Percentiles rank a stretch among this genome's conserved stretches.
phyloP scores from a whole-genome alignment of 2,797 vertebrate genomes.

The Coregonus suidteri region DNA sequence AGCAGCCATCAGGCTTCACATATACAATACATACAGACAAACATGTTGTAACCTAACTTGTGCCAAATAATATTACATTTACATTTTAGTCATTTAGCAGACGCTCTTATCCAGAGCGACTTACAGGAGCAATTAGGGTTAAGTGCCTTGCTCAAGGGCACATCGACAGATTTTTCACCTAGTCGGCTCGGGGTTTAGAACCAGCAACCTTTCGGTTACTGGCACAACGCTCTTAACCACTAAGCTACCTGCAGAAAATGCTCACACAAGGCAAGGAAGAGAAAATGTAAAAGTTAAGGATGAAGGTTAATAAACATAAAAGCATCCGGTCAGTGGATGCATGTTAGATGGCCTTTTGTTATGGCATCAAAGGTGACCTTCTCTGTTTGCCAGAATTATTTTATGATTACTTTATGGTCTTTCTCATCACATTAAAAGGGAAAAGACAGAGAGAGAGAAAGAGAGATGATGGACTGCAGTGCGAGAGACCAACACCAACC shows the following conservation, averaged over 20 bases:
- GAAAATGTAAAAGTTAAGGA: constrained; percentile 23
- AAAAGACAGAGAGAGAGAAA: constrained; percentile 4
- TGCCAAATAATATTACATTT: constrained; percentile 10
- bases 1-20: constrained; percentile 10
- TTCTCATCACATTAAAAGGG: constrained; percentile 44
- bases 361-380: constrained; percentile 54
- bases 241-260: constrained; percentile 3
- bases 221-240: no score
- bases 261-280: constrained; percentile 33
- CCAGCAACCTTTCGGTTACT: no score
- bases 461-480: constrained; percentile 60
- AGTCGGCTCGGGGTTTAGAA: no score
- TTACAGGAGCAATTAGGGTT: no score
- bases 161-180: no score
- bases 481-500: constrained; percentile 81
- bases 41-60: neutral
- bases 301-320: constrained; percentile 20
- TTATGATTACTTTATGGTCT: constrained; percentile 59
- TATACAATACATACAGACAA: neutral
- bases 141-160: no score
- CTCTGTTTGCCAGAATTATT: constrained; percentile 68
- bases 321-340: neutral
- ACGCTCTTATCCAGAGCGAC: no score
- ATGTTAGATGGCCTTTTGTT: constrained; percentile 41
- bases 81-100: no score